Base-by-base conservation (phyloP, 2,113 vertebrate species). In the Urocolius indicus region DNA sequence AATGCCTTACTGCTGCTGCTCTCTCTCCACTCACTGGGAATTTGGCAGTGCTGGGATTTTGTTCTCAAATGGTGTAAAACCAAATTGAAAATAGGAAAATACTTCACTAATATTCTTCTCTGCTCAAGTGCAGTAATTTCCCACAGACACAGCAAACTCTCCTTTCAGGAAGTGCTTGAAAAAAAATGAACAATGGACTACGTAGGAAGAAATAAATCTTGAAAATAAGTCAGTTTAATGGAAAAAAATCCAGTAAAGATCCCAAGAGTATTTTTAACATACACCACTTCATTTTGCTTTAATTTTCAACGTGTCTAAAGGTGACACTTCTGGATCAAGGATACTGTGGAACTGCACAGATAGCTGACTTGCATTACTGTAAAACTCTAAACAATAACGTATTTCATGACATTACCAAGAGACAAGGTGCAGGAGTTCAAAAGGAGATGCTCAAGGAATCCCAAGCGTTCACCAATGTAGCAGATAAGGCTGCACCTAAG, bases 1-100 rank as follows among this genome's bases (percentile, higher is more conserved):
- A 92, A 67, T 27, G 29, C 32, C 57, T 69, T 54, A 66, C 6
- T 72, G 24, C 49, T 79, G 61, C 57, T 84, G 9, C 14, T 10
- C 20, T 49, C 55, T 66, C 46, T 55, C 55, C 48, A 79, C 62
- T 52, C 54, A 75, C 30, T 13, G 76, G 12, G 58, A 79, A 77
- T 73, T 43, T 59, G 46, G 61, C 67, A 91, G 34, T 49, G 13
- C 62, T 58, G 29, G 7, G 14, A 84, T 85, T 93, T 26, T 79
- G 11, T 82, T 93, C 71, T 74, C 51, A 75, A 76, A 58, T 8
- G 2, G 12, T 46, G 69, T 26, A 73, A 94, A 95, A 62, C 3
- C 21, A 65, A 87, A 82, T 72, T 92, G 29, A 78, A 87, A 95
- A 55, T 57, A 72, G 89, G 30, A 89, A 92, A 87, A 87, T 34